phyloP scores from a whole-genome alignment of 1,140 invertebrate species.

The Acyrthosiphon pisum region DNA sequence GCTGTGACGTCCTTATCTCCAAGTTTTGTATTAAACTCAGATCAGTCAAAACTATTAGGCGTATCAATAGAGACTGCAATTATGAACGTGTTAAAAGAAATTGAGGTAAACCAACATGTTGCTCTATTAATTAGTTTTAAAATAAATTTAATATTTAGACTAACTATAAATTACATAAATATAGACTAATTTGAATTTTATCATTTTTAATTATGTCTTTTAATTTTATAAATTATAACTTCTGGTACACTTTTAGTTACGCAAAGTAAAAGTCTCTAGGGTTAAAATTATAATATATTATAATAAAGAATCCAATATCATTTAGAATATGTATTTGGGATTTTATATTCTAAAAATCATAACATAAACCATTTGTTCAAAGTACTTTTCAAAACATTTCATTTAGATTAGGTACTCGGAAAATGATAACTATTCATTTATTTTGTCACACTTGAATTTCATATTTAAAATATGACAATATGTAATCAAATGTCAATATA shows the following conservation, averaged over 20 bases:
- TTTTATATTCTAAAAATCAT: not conserved
- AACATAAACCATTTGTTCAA: not conserved
- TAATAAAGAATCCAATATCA: not conserved
- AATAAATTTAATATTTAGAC: not conserved
- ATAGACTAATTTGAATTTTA: not conserved
- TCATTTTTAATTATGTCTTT: not conserved
- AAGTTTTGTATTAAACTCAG: slow-evolving; percentile 61
- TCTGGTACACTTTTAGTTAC: not conserved
- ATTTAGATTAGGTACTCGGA: not conserved
- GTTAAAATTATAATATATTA: not conserved
- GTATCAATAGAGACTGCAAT: slow-evolving; percentile 67
- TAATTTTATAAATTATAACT: not conserved
- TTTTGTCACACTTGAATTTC: not conserved
- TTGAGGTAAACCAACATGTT: slow-evolving; percentile 63
- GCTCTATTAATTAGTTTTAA: not conserved
- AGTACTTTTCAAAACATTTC: not conserved
- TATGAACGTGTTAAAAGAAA: slow-evolving; percentile 64
- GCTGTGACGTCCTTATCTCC: slow-evolving; percentile 65
- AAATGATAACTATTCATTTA: not conserved
- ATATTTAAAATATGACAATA: slow-evolving; percentile 5
- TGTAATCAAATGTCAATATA: not conserved
- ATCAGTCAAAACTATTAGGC: slow-evolving; percentile 62
- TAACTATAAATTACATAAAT: not conserved
- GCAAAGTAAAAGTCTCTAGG: not conserved
- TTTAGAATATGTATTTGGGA: not conserved